Percentiles rank a stretch among this genome's conserved stretches.
Evolutionary conservation across 1,140 invertebrate species (phyloP).

Genomic region (Brachionus koreanus): DNA sequence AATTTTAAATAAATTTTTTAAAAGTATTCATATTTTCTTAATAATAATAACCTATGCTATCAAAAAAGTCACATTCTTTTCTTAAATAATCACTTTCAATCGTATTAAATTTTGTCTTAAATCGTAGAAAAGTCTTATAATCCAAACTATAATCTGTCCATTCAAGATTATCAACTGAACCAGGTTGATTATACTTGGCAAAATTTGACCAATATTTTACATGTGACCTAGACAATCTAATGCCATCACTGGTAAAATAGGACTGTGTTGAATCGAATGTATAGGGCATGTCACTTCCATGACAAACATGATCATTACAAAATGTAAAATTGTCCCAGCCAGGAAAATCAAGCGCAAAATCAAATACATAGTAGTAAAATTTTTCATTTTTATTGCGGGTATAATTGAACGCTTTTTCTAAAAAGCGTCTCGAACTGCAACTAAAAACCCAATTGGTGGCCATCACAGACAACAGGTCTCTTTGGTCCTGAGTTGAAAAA

Average conservation of each 20-base stretch:
- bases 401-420: conserved; percentile 29
- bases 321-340: conserved; percentile 43
- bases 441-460: conserved; percentile 43
- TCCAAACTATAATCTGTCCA: not conserved
- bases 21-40: not conserved
- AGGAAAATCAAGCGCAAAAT: conserved; percentile 21
- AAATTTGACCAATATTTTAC: conserved; percentile 52
- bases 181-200: conserved; percentile 46
- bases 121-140: not conserved
- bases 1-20: not conserved
- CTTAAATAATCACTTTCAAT: not conserved
- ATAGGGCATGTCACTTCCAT: conserved; percentile 43
- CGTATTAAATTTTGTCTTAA: not conserved
- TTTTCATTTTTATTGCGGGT: not conserved
- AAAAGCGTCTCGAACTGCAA: conserved; percentile 35
- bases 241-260: conserved; percentile 46
- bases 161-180: not conserved
- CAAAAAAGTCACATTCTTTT: conserved; percentile 42
- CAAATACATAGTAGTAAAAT: conserved; percentile 42
- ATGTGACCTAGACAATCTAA: conserved; percentile 47
- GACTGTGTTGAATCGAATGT: not conserved
- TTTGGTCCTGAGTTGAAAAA: conserved; percentile 20
- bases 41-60: conserved; percentile 41
- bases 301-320: conserved; percentile 36
- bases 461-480: not conserved